Base-by-base conservation (phyloP, 2,888 invertebrate genomes). In the Lamellibrachia columna region DNA sequence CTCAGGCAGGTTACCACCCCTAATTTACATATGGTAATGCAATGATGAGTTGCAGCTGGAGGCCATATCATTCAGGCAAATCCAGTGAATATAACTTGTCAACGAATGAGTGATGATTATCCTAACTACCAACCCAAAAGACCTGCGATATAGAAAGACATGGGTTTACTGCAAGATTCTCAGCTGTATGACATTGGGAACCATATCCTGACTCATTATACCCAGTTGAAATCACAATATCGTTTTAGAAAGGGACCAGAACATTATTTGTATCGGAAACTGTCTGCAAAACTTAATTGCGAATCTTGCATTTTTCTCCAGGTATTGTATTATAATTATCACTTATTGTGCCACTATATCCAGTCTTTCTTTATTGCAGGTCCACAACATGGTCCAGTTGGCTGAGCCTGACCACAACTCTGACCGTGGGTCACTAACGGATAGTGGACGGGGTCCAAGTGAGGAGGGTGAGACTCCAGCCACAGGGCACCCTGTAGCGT, bases 371-470 rank as follows among this genome's bases (percentile, higher is more conserved):
- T 60, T 60, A 15, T 60, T 15, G 4, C 75, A 75, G 75, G 75
- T 75, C 15, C 75, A 75, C 75, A 75, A 75, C 22, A 75, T 22
- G 75, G 75, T 75, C 75, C 75, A 75, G 75, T 75, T 75, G 91
- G 91, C 52, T 2, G 91, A 91, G n/a, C 53, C 53, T 52, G 91
- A 91, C 55, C 53, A 40, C 91, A 53, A 40, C 53, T 91, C 91
- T 53, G 91, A 91, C 55, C 91, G 91, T 28, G 91, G 55, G 53
- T 91, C 91, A 40, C 55, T 91, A 11, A 91, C 91, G 55, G 91
- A 91, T 53, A 53, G 53, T 28, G 91, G 91, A 22, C 53, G 55
- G 53, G 91, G 91, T 52, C 28, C 28, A 28, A 91, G 91, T n/a
- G 91, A 91, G 55, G 91, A 91, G 55, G 91, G 91, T 4, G 91